Evolutionary conservation across 2,113 vertebrate species (phyloP).

Genomic region (Cathartes aura): DNA sequence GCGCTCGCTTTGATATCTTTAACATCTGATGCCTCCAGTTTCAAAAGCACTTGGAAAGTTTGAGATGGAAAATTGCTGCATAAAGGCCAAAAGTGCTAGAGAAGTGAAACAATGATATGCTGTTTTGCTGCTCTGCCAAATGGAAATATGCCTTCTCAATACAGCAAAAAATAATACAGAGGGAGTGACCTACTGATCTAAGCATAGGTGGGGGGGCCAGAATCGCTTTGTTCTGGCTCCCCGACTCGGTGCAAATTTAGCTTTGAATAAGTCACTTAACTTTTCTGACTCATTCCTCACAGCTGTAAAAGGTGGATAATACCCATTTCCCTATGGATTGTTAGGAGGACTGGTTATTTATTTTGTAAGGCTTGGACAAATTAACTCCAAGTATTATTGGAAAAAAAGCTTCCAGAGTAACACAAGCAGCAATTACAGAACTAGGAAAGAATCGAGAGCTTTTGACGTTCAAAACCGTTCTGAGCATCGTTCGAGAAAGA

Average conservation of each 20-base stretch:
- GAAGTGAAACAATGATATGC: neutral
- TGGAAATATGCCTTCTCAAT: neutral
- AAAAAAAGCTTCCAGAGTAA: neutral
- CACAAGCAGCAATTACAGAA: neutral
- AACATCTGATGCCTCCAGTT: neutral
- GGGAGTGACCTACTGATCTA: slow-evolving; percentile 6
- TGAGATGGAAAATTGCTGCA: slow-evolving; percentile 34
- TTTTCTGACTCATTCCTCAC: slow-evolving; percentile 14
- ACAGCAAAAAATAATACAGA: neutral
- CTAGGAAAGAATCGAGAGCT: neutral
- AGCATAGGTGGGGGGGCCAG: neutral
- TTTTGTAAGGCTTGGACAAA: neutral
- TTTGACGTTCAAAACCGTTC: neutral
- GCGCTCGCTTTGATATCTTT: neutral
- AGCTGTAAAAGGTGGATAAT: neutral
- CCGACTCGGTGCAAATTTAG: neutral
- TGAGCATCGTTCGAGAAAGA: neutral
- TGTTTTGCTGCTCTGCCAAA: neutral
- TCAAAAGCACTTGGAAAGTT: slow-evolving; percentile 13
- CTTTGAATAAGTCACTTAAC: neutral
- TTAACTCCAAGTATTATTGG: neutral
- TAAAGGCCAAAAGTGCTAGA: neutral
- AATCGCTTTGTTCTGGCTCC: neutral
- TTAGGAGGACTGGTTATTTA: neutral
- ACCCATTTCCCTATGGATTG: neutral